Evolutionary conservation across 2,888 invertebrate species (phyloP), one percentile per base, ranked within the genome.

Genomic region (Ectemnius lituratus): DNA sequence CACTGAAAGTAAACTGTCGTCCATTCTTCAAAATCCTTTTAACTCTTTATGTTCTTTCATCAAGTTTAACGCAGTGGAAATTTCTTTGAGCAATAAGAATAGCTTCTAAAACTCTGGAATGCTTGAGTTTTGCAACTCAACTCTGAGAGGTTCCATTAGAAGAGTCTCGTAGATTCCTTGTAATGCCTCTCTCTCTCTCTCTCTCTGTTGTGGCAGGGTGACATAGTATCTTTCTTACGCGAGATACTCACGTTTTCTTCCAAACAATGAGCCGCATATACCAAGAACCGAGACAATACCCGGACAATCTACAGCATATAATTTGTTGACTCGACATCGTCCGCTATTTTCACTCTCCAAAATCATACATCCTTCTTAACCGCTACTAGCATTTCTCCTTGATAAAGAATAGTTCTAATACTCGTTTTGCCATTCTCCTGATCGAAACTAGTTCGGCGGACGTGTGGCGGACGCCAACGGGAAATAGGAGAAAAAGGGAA

Each of bases 81-180:
- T 13, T 4, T 23, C n/a, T 13, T 11, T 6, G 16, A 2, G 16
- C 52, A 16, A 13, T 37, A 11, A 14, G 52, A 16, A 14, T 52
- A 11, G 16, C 13, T 16, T 52, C 14, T 5, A 13, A 52, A 52
- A 52, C n/a, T 52, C 16, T 13, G 37, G 4, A 52, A 52, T 16
- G 14, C 14, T 52, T 13, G 52, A 14, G 14, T 52, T 52, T 52
- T 16, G 52, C 52, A 52, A 52, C n/a, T 52, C 16, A 28, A n/a
- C 62, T 27, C 62, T 52, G n/a, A 61, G n/a, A 61, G 56, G 62
- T 11, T 37, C 37, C n/a, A 52, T 52, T 52, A 52, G 52, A 52
- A 16, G 52, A 52, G 16, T 47, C 14, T 4, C 52, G 52, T 16
- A 16, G 14, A 16, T 14, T 52, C 52, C 4, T 52, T 2, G 16